These are phyloP conservation scores for Beaufortia kweichowensis DNA, from an alignment of 2,113 vertebrate species.

Conservation along the genomic window DNA sequence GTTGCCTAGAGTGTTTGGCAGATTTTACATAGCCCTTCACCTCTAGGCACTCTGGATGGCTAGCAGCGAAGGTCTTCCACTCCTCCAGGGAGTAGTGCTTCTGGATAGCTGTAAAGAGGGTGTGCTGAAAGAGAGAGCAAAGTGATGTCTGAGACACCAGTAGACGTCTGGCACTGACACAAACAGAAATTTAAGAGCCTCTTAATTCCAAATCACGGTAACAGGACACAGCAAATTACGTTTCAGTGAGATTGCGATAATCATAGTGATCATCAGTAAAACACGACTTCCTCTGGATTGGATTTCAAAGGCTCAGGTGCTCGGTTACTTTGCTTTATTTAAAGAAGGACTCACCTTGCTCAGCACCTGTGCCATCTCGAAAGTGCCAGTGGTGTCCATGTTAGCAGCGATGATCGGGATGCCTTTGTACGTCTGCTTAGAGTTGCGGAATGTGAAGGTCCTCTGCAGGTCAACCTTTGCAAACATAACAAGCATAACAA, in stretches of 20 bases:
- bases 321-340: slow-evolving; percentile 7
- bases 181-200: neutral
- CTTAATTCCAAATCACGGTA: slow-evolving; percentile 2
- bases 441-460: slow-evolving; percentile 96
- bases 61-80: slow-evolving; percentile 89
- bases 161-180: slow-evolving; percentile 9
- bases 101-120: slow-evolving; percentile 93
- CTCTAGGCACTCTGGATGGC: slow-evolving; percentile 91
- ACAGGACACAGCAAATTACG: slow-evolving; percentile 21
- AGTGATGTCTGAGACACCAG: slow-evolving; percentile 22
- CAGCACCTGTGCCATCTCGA: slow-evolving; percentile 93
- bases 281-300: slow-evolving; percentile 3
- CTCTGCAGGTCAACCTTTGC: slow-evolving; percentile 89
- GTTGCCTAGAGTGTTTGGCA: too few relatives aligned
- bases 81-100: slow-evolving; percentile 96
- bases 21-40: slow-evolving; percentile 63
- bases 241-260: slow-evolving; percentile 29
- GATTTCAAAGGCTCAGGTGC: neutral
- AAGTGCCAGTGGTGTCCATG: slow-evolving; percentile 98
- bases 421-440: slow-evolving; percentile 93
- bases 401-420: slow-evolving; percentile 97
- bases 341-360: slow-evolving; percentile 80
- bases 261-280: slow-evolving; percentile 8
- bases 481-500: neutral
- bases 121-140: slow-evolving; percentile 76